Conservation (phyloP, 1,140 invertebrate genomes). For the Drosophila ficusphila region DNA sequence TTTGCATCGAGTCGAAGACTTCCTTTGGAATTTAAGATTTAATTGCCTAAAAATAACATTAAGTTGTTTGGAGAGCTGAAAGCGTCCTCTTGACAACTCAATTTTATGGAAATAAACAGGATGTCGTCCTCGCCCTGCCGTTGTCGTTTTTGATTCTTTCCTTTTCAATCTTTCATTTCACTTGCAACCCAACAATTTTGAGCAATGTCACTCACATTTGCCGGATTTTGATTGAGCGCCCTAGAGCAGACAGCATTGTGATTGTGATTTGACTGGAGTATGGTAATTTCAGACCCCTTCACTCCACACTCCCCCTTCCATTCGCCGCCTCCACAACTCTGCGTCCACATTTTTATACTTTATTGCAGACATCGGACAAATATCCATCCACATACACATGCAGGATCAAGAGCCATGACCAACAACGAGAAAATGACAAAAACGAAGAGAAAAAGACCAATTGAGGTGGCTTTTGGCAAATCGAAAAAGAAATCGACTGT, state of each 20-base stretch:
- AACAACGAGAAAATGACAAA: slow-evolving; percentile 23
- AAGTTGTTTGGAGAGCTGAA: slow-evolving; percentile 14
- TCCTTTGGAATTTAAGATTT: slow-evolving; percentile 20
- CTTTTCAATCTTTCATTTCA: slow-evolving; percentile 37
- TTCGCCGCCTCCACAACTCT: neutral
- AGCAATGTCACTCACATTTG: slow-evolving; percentile 58
- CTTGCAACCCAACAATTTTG: slow-evolving; percentile 49
- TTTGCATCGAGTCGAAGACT: neutral
- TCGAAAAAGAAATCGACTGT: slow-evolving; percentile 83
- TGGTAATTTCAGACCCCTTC: slow-evolving; percentile 60
- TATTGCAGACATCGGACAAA: slow-evolving; percentile 40
- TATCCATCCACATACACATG: slow-evolving; percentile 16
- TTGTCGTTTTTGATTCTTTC: slow-evolving; percentile 18
- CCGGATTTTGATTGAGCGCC: slow-evolving; percentile 73
- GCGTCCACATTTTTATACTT: slow-evolving; percentile 38
- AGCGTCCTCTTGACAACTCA: slow-evolving; percentile 32
- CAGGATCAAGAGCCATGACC: slow-evolving; percentile 46
- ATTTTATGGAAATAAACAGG: slow-evolving; percentile 46
- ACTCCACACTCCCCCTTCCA: neutral
- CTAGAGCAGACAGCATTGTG: slow-evolving; percentile 58
- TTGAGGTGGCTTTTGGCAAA: slow-evolving; percentile 71
- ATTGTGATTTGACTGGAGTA: slow-evolving; percentile 79
- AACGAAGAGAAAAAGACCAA: slow-evolving; percentile 55
- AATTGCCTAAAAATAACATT: slow-evolving; percentile 25
- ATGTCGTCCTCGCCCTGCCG: slow-evolving; percentile 1